Evolutionary conservation across 2,888 invertebrate species (phyloP), one percentile per base, ranked within the genome.

Genomic region (Cremastinae sp.): DNA sequence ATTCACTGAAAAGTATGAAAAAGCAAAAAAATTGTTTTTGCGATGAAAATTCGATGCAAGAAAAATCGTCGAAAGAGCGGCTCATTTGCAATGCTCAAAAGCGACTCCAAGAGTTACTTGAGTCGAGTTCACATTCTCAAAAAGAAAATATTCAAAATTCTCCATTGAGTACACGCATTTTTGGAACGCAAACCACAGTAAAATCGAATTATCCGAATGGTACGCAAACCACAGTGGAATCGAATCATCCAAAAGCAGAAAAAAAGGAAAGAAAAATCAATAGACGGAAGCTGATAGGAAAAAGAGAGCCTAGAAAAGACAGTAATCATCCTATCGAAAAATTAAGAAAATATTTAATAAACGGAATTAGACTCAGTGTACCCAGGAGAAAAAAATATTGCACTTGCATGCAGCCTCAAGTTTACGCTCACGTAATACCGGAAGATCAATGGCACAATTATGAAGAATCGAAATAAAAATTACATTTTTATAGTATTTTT

Each of bases 91-190:
- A 51, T 4, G 75, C 56, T 18, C 56, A 62, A 8, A 41, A 9
- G 1, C 51, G 75, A 58, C 62, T 75, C 0, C 37, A 37, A 22
- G 68, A 75, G 62, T 68, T 75, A 56, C 0, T 75, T 5, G 72
- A 75, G 51, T 12, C 22, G 56, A 72, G 66, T 22, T n/a, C 43
- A 61, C 14, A 47, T 66, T 37, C 2, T n/a, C 4, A 16, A 28
- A 4, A 16, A 9, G 2, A 37, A 53, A 5, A 16, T 16, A 1
- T 16, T 14, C 8, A 37, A 58, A 51, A n/a, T 9, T 22, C 49
- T n/a, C 47, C 14, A n/a, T 41, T 28, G 43, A 55, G n/a, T 28
- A 16, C n/a, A 7, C 0, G 28, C 5, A 2, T 28, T 5, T 28
- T 28, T 28, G 28, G 28, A n/a, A n/a, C n/a, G n/a, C n/a, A n/a